A percentile compares a stretch with the other conserved stretches of the same genome.
Evolutionary conservation across 92 coral and sea anemone genomes (phyloP).

Genomic region (Blastomussa wellsi): DNA sequence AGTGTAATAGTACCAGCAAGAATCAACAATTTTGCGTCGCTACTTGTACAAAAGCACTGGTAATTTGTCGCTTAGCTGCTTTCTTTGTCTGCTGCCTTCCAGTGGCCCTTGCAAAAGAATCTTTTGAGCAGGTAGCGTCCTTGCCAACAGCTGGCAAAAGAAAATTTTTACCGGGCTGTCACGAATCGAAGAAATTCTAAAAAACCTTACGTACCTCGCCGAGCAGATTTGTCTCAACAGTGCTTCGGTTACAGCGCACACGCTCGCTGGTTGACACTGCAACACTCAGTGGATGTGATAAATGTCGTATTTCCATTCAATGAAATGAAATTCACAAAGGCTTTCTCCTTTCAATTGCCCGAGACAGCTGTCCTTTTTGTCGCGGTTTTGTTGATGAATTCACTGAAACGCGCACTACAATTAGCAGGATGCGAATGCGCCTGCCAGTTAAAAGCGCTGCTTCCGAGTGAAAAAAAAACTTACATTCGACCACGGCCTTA

Average conservation of each 20-base stretch:
- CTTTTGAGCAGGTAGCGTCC: conserved; percentile 25
- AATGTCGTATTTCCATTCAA: conserved; percentile 12
- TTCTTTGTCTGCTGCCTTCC: conserved; percentile 27
- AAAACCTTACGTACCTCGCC: background rate
- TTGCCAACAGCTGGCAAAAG: conserved; percentile 7
- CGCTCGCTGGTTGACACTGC: background rate
- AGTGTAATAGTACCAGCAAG: conserved; percentile 6
- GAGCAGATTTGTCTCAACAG: background rate
- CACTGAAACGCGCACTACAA: conserved; percentile 18
- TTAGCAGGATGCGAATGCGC: conserved; percentile 15
- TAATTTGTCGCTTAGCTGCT: conserved; percentile 35
- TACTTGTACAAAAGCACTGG: conserved; percentile 24
- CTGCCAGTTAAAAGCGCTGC: background rate
- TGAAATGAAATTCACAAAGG: conserved; percentile 6
- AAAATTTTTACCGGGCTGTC: background rate
- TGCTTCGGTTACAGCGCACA: background rate
- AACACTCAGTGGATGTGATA: background rate
- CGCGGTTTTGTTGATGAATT: conserved; percentile 37
- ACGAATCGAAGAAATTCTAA: background rate
- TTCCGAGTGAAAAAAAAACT: background rate
- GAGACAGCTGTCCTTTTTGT: conserved; percentile 40
- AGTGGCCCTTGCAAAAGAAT: conserved; percentile 12
- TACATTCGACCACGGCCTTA: background rate
- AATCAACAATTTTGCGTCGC: conserved; percentile 17
- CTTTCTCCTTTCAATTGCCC: conserved; percentile 14